These are phyloP conservation scores for Nomada ruficornis DNA, from an alignment of 2,888 invertebrate species.

Conservation along the genomic window DNA sequence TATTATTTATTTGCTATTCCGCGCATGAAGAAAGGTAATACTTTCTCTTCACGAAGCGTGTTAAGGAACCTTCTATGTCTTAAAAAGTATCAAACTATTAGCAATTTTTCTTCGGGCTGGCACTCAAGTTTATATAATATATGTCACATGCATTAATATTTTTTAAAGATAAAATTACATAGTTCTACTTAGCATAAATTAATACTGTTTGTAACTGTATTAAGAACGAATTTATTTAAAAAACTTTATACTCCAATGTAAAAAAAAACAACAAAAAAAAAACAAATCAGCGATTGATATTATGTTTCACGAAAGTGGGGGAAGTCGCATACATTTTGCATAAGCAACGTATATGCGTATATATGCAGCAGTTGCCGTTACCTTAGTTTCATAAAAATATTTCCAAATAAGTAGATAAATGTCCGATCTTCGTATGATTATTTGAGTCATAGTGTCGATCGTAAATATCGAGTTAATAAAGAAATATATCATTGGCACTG, in stretches of 20 bases:
- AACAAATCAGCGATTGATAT: slow-evolving; percentile 5
- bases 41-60: slow-evolving; percentile 17
- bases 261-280: background rate
- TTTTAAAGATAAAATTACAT: slow-evolving; percentile 21
- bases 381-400: background rate
- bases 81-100: slow-evolving; percentile 22
- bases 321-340: slow-evolving; percentile 12
- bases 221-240: slow-evolving; percentile 16
- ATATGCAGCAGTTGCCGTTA: slow-evolving; percentile 5
- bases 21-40: slow-evolving; percentile 28
- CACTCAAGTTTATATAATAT: slow-evolving; percentile 27
- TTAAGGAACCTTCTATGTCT: slow-evolving; percentile 10
- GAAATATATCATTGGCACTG: background rate
- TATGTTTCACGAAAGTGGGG: background rate
- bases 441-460: slow-evolving; percentile 10
- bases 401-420: slow-evolving; percentile 21
- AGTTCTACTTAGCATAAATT: slow-evolving; percentile 18
- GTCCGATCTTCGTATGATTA: background rate
- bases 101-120: slow-evolving; percentile 35
- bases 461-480: background rate
- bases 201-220: slow-evolving; percentile 18
- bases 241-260: slow-evolving; percentile 20
- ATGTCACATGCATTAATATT: slow-evolving; percentile 8
- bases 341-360: slow-evolving; percentile 20
- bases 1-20: slow-evolving; percentile 59